Conservation (phyloP, 2,888 invertebrate genomes). For the Acleris literana region DNA sequence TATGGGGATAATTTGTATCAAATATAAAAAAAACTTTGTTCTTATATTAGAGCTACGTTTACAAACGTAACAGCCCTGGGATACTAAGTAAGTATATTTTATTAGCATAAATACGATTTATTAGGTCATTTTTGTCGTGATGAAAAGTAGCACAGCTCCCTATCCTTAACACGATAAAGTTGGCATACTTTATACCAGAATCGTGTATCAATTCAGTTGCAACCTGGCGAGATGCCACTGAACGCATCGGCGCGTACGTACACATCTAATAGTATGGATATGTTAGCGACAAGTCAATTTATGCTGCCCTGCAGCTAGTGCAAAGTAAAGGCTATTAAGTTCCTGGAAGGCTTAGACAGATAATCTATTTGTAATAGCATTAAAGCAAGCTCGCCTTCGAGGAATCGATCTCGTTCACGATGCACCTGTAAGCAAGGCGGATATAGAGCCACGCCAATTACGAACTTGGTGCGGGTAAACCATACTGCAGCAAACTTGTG, state of each 20-base stretch:
- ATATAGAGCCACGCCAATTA: slow-evolving; percentile 3
- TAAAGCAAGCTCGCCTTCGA: slow-evolving; percentile 19
- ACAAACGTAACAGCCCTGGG: too few relatives aligned
- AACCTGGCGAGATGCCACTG: slow-evolving; percentile 8
- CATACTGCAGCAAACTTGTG: not conserved
- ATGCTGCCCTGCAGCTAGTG: not conserved
- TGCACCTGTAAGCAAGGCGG: slow-evolving; percentile 21
- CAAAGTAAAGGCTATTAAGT: not conserved
- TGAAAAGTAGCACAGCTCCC: not conserved
- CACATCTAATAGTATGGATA: not conserved
- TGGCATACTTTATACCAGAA: slow-evolving; percentile 13
- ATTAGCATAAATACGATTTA: not conserved
- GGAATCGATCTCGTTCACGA: slow-evolving; percentile 23
- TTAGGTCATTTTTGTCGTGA: not conserved
- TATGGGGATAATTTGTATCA: too few relatives aligned
- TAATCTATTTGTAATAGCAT: slow-evolving; percentile 29
- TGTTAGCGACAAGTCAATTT: not conserved
- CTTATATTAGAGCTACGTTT: too few relatives aligned
- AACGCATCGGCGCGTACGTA: slow-evolving; percentile 1
- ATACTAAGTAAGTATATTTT: too few relatives aligned
- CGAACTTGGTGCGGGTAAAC: slow-evolving; percentile 10
- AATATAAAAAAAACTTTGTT: too few relatives aligned
- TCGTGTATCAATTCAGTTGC: slow-evolving; percentile 11
- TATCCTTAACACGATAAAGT: slow-evolving; percentile 3
- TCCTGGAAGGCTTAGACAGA: slow-evolving; percentile 1